These are phyloP conservation scores for Perizoma affinitatum DNA, from an alignment of 2,888 invertebrate species.

Conservation along the genomic window DNA sequence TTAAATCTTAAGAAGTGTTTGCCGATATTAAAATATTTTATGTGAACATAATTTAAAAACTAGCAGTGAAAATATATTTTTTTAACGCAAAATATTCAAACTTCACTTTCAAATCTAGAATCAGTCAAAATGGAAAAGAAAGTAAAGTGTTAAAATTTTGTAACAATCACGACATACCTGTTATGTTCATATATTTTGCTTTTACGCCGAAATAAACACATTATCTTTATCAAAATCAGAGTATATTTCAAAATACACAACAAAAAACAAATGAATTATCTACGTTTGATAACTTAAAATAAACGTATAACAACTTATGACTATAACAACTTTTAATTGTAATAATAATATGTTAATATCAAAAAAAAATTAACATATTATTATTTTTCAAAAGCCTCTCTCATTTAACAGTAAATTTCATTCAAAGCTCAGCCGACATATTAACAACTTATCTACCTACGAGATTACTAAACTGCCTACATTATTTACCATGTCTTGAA, in stretches of 20 bases:
- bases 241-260: too few relatives aligned
- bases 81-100: background rate
- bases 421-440: background rate
- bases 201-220: background rate
- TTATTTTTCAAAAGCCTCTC: background rate
- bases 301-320: conserved; percentile 3
- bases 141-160: conserved; percentile 18
- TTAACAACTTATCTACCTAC: background rate
- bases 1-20: too few relatives aligned
- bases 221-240: too few relatives aligned
- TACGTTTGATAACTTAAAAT: conserved; percentile 5
- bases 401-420: background rate
- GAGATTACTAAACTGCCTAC: background rate
- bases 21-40: background rate
- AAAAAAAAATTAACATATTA: too few relatives aligned
- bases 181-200: background rate
- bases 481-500: background rate
- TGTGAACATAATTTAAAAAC: background rate
- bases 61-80: too few relatives aligned
- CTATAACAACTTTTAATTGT: background rate
- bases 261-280: conserved; percentile 1
- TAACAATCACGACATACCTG: background rate
- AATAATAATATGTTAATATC: too few relatives aligned
- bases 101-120: background rate
- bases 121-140: conserved; percentile 15